Percentiles rank a stretch among this genome's conserved stretches.
These are phyloP conservation scores for Siniperca scherzeri DNA, from an alignment of 2,797 vertebrate genomes.

Conservation along the genomic window DNA sequence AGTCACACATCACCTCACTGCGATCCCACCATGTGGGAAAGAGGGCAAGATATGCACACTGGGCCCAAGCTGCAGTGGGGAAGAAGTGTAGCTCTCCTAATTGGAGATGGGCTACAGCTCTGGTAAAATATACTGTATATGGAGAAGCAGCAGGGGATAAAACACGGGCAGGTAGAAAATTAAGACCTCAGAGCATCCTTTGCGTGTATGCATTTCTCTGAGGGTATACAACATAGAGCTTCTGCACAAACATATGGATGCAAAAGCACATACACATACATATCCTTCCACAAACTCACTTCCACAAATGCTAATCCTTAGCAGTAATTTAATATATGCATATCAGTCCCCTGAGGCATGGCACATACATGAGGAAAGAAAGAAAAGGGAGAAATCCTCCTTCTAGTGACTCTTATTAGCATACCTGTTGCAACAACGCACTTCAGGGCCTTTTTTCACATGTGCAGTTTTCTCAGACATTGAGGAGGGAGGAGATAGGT, in stretches of 20 bases:
- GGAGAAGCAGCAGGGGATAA: constrained; percentile 15
- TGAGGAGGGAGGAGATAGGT: constrained; percentile 5
- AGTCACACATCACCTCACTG: constrained; percentile 67
- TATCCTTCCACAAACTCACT: constrained; percentile 26
- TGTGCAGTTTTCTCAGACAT: constrained; percentile 37
- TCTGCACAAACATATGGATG: constrained; percentile 10
- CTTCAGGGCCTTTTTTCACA: constrained; percentile 31
- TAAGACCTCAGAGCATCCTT: constrained; percentile 25
- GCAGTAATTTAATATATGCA: constrained; percentile 67
- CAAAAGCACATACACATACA: constrained; percentile 28
- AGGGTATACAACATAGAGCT: constrained; percentile 3
- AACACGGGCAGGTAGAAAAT: constrained; percentile 23
- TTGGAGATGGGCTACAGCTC: constrained; percentile 49
- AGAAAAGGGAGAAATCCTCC: constrained; percentile 61
- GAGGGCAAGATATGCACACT: constrained; percentile 51
- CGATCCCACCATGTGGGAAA: constrained; percentile 55
- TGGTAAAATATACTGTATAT: constrained; percentile 11
- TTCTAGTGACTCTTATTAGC: constrained; percentile 63
- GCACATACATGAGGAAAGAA: constrained; percentile 56
- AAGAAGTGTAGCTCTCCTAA: constrained; percentile 34
- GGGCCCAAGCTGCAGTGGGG: constrained; percentile 26
- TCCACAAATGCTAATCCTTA: constrained; percentile 40
- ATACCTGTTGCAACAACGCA: constrained; percentile 64
- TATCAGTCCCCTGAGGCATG: constrained; percentile 48
- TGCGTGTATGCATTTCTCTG: constrained; percentile 31